phyloP scores from a whole-genome alignment of 2,797 vertebrate genomes.

The Harpagifer antarcticus region DNA sequence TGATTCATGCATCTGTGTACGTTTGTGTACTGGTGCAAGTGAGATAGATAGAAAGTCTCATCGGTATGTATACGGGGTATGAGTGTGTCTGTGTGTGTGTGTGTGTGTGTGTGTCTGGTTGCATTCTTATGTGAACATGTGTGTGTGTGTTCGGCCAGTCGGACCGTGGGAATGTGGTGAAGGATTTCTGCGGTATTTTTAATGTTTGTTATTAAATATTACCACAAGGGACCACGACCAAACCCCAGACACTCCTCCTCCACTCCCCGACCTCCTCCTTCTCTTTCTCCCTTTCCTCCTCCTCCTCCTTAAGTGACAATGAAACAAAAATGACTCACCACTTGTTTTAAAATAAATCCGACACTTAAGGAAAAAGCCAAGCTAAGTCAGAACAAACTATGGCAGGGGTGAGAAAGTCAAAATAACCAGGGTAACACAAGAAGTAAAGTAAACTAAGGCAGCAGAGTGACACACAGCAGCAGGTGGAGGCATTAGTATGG shows the following conservation, averaged over 20 bases:
- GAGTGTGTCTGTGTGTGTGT: conserved; percentile 19
- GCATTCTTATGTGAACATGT: conserved; percentile 39
- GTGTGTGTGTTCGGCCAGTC: conserved; percentile 60
- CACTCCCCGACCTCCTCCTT: conserved; percentile 32
- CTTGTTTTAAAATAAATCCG: conserved; percentile 57
- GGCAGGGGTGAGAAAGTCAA: conserved; percentile 29
- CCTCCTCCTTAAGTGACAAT: conserved; percentile 69
- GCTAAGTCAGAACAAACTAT: conserved; percentile 14
- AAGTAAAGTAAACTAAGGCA: neutral
- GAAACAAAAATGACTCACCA: conserved; percentile 50
- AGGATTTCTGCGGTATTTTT: conserved; percentile 87
- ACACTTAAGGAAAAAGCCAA: conserved; percentile 44
- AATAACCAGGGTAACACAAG: conserved; percentile 29
- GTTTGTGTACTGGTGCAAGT: conserved; percentile 23
- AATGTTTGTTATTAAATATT: conserved; percentile 90
- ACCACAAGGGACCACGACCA: conserved; percentile 83
- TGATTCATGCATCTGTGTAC: conserved; percentile 14
- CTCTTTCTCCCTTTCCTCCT: conserved; percentile 3
- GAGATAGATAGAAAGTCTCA: conserved; percentile 20
- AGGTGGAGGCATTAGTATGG: conserved; percentile 38
- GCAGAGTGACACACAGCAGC: conserved; percentile 28
- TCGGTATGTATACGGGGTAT: conserved; percentile 37
- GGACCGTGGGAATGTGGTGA: conserved; percentile 86
- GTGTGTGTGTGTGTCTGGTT: conserved; percentile 37
- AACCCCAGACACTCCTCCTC: conserved; percentile 76